Percentiles rank a stretch among this genome's conserved stretches.
Evolutionary conservation across 2,113 vertebrate genomes (phyloP).

Genomic region (Ciconia stormi): DNA sequence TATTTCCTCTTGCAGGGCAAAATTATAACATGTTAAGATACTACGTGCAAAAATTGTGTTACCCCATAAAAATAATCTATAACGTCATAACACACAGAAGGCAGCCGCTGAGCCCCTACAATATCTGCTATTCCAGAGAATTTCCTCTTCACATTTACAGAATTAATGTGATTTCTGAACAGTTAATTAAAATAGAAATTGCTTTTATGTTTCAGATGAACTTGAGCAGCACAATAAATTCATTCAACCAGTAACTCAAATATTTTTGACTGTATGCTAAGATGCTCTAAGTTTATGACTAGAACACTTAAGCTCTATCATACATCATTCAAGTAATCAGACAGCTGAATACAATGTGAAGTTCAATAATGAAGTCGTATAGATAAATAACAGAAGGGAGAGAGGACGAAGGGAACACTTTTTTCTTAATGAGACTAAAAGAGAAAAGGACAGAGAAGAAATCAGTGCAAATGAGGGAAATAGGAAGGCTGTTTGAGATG

Average conservation of each 20-base stretch:
- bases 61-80: neutral
- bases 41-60: neutral
- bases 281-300: neutral
- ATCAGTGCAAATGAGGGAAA: neutral
- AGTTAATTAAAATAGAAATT: slow-evolving; percentile 18
- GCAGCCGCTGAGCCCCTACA: neutral
- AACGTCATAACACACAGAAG: neutral
- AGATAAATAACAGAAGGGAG: neutral
- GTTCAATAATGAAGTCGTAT: neutral
- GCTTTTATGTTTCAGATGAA: neutral
- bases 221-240: neutral
- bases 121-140: neutral
- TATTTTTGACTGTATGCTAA: neutral
- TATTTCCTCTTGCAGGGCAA: neutral
- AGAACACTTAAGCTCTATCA: neutral
- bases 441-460: neutral
- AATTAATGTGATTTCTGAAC: neutral
- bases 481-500: neutral
- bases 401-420: neutral
- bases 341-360: neutral
- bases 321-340: slow-evolving; percentile 4
- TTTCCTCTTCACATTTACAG: neutral
- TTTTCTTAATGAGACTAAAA: neutral
- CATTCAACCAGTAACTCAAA: neutral
- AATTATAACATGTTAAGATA: neutral